These are phyloP conservation scores for Dusona sp. DNA, from an alignment of 2,888 invertebrate genomes.

Conservation along the genomic window DNA sequence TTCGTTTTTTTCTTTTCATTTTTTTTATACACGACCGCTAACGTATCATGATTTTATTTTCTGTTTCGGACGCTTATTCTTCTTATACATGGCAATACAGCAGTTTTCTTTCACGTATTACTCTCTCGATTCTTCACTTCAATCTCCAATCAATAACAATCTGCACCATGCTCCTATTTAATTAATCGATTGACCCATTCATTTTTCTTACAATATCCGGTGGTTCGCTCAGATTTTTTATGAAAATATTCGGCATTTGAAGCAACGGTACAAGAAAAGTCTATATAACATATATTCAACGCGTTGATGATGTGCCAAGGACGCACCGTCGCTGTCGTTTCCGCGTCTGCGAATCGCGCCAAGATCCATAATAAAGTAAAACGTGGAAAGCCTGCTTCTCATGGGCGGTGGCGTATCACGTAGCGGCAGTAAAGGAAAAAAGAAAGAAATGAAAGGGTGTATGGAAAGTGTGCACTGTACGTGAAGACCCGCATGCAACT, in stretches of 20 bases:
- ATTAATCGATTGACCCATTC: neutral
- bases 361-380: conserved; percentile 15
- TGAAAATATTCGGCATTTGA: neutral
- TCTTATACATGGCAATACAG: neutral
- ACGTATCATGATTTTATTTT: conserved; percentile 53
- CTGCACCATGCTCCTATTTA: neutral
- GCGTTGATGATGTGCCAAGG: conserved; percentile 27
- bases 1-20: conserved; percentile 22
- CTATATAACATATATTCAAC: neutral
- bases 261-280: neutral
- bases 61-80: neutral
- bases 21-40: conserved; percentile 34
- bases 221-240: neutral
- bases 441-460: neutral
- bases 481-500: conserved; percentile 70
- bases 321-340: conserved; percentile 30
- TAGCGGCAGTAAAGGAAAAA: neutral
- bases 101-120: neutral
- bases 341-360: conserved; percentile 30
- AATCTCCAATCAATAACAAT: neutral
- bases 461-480: neutral
- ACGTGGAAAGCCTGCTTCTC: conserved; percentile 23
- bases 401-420: conserved; percentile 6
- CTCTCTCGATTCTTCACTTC: neutral
- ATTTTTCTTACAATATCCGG: neutral